Evolutionary conservation across 2,113 vertebrate genomes (phyloP).

Genomic region (Penelope pileata): DNA sequence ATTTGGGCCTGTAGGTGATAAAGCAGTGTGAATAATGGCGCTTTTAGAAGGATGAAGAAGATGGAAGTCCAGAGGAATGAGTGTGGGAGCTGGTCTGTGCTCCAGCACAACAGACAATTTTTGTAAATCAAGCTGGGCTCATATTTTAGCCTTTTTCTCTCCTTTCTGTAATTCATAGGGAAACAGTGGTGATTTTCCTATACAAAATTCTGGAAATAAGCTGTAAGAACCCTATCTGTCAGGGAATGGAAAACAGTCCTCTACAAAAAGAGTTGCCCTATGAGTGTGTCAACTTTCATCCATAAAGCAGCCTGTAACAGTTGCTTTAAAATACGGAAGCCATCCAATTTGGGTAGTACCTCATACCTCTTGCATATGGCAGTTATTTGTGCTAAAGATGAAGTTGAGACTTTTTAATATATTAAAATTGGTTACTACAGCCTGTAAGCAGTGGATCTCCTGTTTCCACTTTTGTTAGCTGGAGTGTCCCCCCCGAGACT

Average conservation of each 20-base stretch:
- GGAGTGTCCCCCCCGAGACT: background rate
- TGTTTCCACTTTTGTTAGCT: background rate
- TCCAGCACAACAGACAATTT: background rate
- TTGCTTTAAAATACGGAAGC: background rate
- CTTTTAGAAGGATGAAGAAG: background rate
- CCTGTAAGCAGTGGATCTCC: background rate
- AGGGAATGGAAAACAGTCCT: background rate
- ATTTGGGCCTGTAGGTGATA: background rate
- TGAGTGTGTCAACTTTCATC: background rate
- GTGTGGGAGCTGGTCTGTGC: background rate
- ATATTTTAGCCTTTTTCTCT: background rate
- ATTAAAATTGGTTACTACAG: background rate
- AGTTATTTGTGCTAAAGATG: background rate
- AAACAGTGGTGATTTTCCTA: background rate
- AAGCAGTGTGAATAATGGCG: background rate
- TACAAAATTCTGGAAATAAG: background rate
- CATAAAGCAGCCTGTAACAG: background rate
- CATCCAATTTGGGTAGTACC: background rate
- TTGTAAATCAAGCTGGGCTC: background rate
- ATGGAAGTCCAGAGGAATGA: background rate
- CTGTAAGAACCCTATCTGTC: background rate
- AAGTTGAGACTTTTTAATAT: background rate
- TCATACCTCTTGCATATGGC: background rate
- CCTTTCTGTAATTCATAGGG: background rate
- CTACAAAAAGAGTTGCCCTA: background rate